These are phyloP conservation scores for Eupithecia abbreviata DNA, from an alignment of 2,888 invertebrate genomes.

Conservation along the genomic window DNA sequence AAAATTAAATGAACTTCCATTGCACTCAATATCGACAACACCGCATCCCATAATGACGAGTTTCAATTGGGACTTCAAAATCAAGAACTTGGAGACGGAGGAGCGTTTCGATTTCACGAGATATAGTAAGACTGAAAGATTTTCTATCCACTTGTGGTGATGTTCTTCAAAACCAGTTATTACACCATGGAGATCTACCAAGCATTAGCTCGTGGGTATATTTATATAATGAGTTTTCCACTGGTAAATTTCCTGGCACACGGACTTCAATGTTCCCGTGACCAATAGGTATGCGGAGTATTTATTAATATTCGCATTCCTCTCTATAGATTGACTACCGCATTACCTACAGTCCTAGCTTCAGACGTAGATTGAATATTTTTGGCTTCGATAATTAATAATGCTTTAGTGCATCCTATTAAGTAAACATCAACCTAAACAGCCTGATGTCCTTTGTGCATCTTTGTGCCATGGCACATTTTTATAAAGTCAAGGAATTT, in stretches of 20 bases:
- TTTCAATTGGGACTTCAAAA: not conserved
- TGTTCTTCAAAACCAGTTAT: not conserved
- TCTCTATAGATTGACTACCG: slow-evolving; percentile 15
- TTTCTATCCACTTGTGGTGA: not conserved
- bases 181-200: not conserved
- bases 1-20: slow-evolving; percentile 36
- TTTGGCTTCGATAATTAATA: slow-evolving; percentile 3
- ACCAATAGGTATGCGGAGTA: slow-evolving; percentile 25
- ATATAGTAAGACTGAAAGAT: not conserved
- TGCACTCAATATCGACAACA: slow-evolving; percentile 22
- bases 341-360: slow-evolving; percentile 15
- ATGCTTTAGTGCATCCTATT: not conserved
- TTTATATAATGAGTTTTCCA: not conserved
- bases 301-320: slow-evolving; percentile 34
- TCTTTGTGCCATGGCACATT: too few species aligned
- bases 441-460: too few species aligned
- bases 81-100: not conserved
- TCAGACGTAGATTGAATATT: slow-evolving; percentile 14
- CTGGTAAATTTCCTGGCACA: not conserved
- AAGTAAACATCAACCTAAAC: not conserved
- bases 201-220: not conserved
- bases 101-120: not conserved
- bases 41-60: not conserved
- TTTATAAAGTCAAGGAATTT: too few species aligned
- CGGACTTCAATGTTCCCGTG: slow-evolving; percentile 17